phyloP scores from a whole-genome alignment of 2,113 vertebrate species.

The Oncorhynchus nerka region DNA sequence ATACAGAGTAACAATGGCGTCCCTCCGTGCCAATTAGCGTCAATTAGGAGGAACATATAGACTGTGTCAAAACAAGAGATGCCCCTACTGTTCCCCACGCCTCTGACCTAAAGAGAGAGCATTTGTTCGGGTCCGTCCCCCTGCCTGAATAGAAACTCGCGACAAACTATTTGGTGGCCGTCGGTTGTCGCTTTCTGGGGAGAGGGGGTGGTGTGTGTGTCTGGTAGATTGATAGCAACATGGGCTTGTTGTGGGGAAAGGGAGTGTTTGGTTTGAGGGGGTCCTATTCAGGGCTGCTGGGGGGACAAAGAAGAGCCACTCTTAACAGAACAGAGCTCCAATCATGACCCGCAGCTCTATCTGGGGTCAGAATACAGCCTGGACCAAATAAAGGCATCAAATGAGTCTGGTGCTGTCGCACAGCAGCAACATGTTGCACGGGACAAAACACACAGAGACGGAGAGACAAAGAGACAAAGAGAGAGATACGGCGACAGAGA shows the following conservation, averaged over 20 bases:
- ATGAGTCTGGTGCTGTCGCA: not conserved
- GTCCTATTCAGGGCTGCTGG: slow-evolving; percentile 36
- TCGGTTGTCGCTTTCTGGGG: not conserved
- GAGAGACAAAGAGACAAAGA: too few species aligned
- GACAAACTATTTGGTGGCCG: not conserved
- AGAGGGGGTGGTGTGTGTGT: slow-evolving; percentile 22
- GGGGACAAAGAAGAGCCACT: not conserved
- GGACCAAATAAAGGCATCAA: not conserved
- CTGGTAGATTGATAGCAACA: not conserved
- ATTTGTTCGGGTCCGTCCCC: slow-evolving; percentile 46
- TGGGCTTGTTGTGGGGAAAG: slow-evolving; percentile 53
- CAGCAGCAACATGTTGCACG: not conserved
- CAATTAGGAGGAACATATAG: slow-evolving; percentile 77
- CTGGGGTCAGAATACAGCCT: not conserved
- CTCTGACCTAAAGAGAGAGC: slow-evolving; percentile 52
- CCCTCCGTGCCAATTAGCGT: slow-evolving; percentile 73
- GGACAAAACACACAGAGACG: not conserved
- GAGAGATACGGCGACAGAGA: too few species aligned
- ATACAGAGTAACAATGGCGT: slow-evolving; percentile 70
- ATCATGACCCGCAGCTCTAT: not conserved
- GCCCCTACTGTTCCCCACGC: slow-evolving; percentile 63
- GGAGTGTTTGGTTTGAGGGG: slow-evolving; percentile 56
- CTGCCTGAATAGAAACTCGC: not conserved
- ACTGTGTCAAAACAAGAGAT: slow-evolving; percentile 73
- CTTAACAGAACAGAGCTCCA: not conserved